phyloP scores from a whole-genome alignment of 2,113 vertebrate genomes.

The Spea bombifrons region DNA sequence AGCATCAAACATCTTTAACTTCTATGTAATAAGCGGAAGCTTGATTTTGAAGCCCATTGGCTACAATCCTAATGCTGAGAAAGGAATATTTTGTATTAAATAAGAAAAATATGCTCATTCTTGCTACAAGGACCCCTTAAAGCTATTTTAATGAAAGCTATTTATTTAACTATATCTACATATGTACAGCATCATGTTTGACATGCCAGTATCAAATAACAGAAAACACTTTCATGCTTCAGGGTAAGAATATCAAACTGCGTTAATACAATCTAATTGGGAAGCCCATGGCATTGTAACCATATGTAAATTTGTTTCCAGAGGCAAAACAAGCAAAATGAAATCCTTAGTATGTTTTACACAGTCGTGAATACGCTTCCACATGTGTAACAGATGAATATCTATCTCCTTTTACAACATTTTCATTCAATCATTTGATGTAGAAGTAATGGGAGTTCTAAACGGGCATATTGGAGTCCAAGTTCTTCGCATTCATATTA shows the following conservation, averaged over 20 bases:
- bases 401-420: conserved; percentile 17
- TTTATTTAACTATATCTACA: not conserved
- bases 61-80: too few species aligned
- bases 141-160: not conserved
- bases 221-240: conserved; percentile 8
- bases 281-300: conserved; percentile 4
- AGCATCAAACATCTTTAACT: too few species aligned
- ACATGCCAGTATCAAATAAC: not conserved
- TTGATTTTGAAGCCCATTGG: too few species aligned
- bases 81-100: too few species aligned
- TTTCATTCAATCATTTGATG: not conserved
- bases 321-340: conserved; percentile 31
- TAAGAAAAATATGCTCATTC: too few species aligned
- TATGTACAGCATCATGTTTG: not conserved
- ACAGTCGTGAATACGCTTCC: not conserved
- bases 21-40: too few species aligned
- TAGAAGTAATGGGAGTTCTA: too few species aligned
- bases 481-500: too few species aligned
- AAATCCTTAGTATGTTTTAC: conserved; percentile 30
- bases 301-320: conserved; percentile 28
- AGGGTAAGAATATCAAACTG: not conserved
- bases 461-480: too few species aligned
- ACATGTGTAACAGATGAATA: conserved; percentile 44
- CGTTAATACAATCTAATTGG: conserved; percentile 15
- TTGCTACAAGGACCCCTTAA: not conserved